Base-by-base conservation (phyloP, 2,113 vertebrate species). In the Chrysemys picta region DNA sequence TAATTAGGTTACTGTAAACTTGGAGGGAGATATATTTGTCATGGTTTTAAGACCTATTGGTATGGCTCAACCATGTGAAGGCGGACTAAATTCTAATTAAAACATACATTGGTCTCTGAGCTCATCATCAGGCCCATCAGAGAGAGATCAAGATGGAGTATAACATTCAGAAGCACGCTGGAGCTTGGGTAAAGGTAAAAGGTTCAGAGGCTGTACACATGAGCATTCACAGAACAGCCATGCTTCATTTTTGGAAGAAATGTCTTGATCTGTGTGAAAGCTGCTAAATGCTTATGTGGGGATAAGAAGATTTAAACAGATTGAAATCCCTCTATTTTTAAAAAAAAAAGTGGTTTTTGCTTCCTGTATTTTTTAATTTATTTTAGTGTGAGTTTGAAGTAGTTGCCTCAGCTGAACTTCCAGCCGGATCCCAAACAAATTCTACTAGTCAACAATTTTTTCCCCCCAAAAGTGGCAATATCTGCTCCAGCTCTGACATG, bases 21-120 rank as follows among this genome's bases (percentile, higher is more conserved):
- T 76, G 82, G n/a, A 69, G 62, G 82, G 62, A 52, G 81, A 12
- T 56, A 1, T 3, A 49, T 86, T 96, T 93, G 54, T 95, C 85
- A 93, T 95, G 95, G 87, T 38, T 91, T 97, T 94, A 87, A 82
- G 86, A 78, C 6, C 84, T 95, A 87, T 16, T 82, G 54, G 57
- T 82, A 56, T 90, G 59, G 24, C 54, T 79, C 16, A 89, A 5
- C 38, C 59, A 82, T 4, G 62, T 5, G 1, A 84, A 80, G 47
- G 31, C 6, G 56, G n/a, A 85, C 87, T 35, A 86, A n/a, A 90
- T 42, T n/a, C 27, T 91, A 22, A 93, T 78, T 89, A 88, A 85
- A 84, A 94, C 17, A 84, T 89, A 56, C 0, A 0, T 25, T 62
- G 35, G 1, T 86, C 24, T 87, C 80, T 59, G 81, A 90, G 21